phyloP scores from a whole-genome alignment of 2,888 invertebrate genomes.

The Polylopha cassiicola region DNA sequence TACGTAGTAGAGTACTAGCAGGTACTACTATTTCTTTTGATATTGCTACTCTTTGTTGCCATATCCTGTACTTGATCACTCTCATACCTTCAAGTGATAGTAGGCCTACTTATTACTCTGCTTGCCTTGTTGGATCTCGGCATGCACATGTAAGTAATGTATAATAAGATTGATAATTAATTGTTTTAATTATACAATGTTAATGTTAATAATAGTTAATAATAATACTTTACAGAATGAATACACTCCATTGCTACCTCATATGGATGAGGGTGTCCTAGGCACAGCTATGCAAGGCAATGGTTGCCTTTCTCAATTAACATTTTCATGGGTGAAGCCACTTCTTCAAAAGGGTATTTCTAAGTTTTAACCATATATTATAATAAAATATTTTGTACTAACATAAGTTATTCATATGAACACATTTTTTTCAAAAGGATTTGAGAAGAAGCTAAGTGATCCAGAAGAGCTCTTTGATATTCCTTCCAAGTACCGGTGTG shows the following conservation, averaged over 20 bases:
- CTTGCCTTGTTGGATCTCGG: constrained; percentile 69
- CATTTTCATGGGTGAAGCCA: constrained; percentile 92
- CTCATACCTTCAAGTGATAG: constrained; percentile 80
- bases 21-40: constrained; percentile 77
- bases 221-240: constrained; percentile 73
- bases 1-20: constrained; percentile 80
- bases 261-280: constrained; percentile 83
- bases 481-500: constrained; percentile 80
- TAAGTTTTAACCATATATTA: not conserved
- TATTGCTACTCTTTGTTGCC: constrained; percentile 78
- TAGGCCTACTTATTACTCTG: constrained; percentile 68
- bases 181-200: not conserved
- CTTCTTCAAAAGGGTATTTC: constrained; percentile 84
- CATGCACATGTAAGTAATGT: constrained; percentile 67
- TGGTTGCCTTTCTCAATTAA: constrained; percentile 82
- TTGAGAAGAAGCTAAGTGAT: constrained; percentile 81
- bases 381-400: no score
- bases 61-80: constrained; percentile 82
- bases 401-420: no score
- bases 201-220: no score
- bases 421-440: no score
- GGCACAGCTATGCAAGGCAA: constrained; percentile 90
- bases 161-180: no score
- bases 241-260: constrained; percentile 79
- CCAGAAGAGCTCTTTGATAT: constrained; percentile 91